A percentile compares a stretch with the other conserved stretches of the same genome.
Conservation (phyloP, 1,140 invertebrate genomes). For the Procambarus virginalis region DNA sequence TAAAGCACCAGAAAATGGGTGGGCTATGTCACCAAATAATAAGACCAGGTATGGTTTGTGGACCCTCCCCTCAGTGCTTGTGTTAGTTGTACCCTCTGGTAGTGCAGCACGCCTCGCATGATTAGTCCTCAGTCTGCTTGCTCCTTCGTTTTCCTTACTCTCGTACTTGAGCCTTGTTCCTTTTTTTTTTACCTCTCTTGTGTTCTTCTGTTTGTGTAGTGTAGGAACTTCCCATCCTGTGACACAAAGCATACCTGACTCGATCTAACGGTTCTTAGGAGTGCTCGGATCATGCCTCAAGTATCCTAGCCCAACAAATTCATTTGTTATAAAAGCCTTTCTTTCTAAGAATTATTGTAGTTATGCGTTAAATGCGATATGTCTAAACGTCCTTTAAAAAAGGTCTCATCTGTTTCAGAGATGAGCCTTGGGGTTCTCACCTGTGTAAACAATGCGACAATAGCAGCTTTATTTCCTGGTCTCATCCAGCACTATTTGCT, state of each 20-base stretch:
- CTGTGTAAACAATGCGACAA: slow-evolving; percentile 8
- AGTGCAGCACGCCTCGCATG: slow-evolving; percentile 1
- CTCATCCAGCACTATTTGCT: slow-evolving; percentile 31
- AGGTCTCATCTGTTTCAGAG: not conserved
- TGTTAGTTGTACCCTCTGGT: not conserved
- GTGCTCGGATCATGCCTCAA: slow-evolving; percentile 6
- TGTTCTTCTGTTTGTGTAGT: not conserved
- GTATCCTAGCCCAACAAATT: slow-evolving; percentile 14
- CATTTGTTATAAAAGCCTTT: slow-evolving; percentile 13
- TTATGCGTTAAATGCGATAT: not conserved
- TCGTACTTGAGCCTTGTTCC: not conserved
- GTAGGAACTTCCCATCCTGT: not conserved
- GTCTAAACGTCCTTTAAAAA: not conserved
- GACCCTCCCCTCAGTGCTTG: not conserved
- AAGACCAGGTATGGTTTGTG: slow-evolving; percentile 62
- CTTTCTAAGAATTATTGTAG: slow-evolving; percentile 26
- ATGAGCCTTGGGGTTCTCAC: not conserved
- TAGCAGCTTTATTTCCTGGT: not conserved
- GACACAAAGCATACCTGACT: slow-evolving; percentile 59
- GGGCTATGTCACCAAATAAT: slow-evolving; percentile 23
- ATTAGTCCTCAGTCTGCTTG: not conserved
- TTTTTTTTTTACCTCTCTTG: not conserved
- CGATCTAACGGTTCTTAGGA: not conserved
- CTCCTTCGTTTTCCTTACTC: not conserved
- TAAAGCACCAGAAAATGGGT: slow-evolving; percentile 29